These are phyloP conservation scores for Dreissena polymorpha DNA, from an alignment of 1,140 invertebrate species.

Conservation along the genomic window DNA sequence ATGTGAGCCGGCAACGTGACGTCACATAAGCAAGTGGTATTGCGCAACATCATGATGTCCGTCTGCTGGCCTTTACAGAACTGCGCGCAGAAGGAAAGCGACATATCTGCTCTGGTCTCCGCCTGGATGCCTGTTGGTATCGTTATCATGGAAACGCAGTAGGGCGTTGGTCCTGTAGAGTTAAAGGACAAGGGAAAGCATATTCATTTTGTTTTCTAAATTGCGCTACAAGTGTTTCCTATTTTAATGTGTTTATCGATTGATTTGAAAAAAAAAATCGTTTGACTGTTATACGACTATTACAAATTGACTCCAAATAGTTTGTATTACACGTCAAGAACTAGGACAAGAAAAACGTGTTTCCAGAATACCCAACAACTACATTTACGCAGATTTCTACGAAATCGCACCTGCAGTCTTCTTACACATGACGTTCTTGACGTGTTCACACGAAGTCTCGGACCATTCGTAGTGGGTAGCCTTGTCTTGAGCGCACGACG, in stretches of 20 bases:
- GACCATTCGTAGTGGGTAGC: neutral
- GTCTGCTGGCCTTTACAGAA: slow-evolving; percentile 30
- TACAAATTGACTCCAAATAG: no score
- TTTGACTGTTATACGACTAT: no score
- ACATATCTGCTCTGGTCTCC: neutral
- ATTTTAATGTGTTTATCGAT: no score
- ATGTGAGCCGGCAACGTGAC: slow-evolving; percentile 3
- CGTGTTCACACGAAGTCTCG: neutral
- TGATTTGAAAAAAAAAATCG: no score
- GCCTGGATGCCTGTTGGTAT: no score
- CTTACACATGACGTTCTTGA: slow-evolving; percentile 37
- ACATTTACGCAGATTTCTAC: no score
- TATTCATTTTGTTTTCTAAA: no score
- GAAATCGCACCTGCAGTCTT: slow-evolving; percentile 25
- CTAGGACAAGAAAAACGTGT: no score
- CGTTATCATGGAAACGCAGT: neutral
- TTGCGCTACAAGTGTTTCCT: no score
- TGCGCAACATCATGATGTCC: slow-evolving; percentile 4
- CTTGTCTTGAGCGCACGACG: neutral
- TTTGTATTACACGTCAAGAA: no score
- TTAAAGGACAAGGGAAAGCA: no score
- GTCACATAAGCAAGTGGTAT: slow-evolving; percentile 23
- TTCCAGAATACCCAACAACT: no score
- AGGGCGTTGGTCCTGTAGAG: neutral
- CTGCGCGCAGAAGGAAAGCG: slow-evolving; percentile 18